Evolutionary conservation across 2,888 invertebrate species (phyloP), one percentile per base, ranked within the genome.

Genomic region (Eumerus sabulonum): DNA sequence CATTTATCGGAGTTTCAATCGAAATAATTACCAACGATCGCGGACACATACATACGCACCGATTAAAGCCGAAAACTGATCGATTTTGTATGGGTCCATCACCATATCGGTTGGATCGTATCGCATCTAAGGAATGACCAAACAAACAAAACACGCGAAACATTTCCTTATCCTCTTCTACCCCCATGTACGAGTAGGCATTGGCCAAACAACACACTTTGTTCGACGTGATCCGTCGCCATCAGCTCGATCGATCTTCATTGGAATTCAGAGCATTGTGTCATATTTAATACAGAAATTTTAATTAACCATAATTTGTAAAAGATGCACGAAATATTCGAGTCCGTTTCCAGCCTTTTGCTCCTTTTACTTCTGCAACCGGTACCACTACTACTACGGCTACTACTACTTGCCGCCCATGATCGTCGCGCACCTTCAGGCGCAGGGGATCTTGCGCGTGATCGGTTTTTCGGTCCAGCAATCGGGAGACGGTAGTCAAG

Each of bases 241-340:
- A 60, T 47, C 77, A 72, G 72, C 56, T 81, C 77, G 77, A 62
- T 81, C 77, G 77, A 71, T 82, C 74, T 81, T 82, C 79, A 82
- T 83, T 85, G 86, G 87, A 87, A 88, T 88, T 88, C 88, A 86
- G 87, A 86, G 86, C 87, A 87, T 87, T 88, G 88, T 86, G 87
- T 87, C 88, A 88, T 88, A 88, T 88, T 88, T 88, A 87, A 87
- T 88, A 88, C 88, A 87, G 84, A 85, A 88, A 87, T 88, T 88
- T 88, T 88, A 88, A 88, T 88, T 88, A 88, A 88, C 85, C 85
- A 86, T 86, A 87, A 87, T 88, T 88, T 88, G 86, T 88, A 87
- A 87, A 85, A 84, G 85, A 82, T 87, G 86, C 87, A 87, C 86
- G 85, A 86, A 76, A 77, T 70, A 76, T 77, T 81, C 73, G 73